Conservation (phyloP, 2,113 vertebrate genomes). For the Alethe diademata region DNA sequence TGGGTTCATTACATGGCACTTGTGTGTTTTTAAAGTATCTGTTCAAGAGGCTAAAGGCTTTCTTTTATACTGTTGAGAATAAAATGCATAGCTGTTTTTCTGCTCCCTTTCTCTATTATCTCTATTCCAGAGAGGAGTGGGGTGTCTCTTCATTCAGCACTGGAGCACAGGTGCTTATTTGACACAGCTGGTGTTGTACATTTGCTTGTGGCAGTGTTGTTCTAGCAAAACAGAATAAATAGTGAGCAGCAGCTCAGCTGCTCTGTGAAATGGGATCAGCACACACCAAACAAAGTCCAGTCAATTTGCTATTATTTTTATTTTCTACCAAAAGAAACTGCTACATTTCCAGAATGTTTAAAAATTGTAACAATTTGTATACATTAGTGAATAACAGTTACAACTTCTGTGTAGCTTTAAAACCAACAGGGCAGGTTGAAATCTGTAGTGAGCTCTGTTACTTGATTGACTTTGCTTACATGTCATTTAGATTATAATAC, state of each 20-base stretch:
- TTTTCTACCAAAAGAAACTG: constrained; percentile 48
- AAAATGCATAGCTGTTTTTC: accelerated
- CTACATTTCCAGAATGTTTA: constrained; percentile 32
- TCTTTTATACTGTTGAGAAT: not conserved
- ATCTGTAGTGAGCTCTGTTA: not conserved
- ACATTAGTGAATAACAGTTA: not conserved
- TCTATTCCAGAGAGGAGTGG: accelerated
- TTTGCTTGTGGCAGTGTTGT: not conserved
- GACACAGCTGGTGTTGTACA: not conserved
- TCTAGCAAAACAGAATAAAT: accelerated
- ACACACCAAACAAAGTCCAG: not conserved
- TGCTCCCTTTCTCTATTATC: not conserved
- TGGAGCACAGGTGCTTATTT: not conserved
- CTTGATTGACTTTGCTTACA: not conserved
- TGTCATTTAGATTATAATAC: not conserved
- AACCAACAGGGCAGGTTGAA: not conserved
- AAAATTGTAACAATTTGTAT: constrained; percentile 1
- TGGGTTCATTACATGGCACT: not conserved
- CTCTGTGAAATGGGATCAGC: accelerated
- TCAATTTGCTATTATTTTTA: constrained; percentile 1
- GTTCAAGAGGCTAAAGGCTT: not conserved
- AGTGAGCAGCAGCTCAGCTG: not conserved
- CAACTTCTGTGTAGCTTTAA: constrained; percentile 4
- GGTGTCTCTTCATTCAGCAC: not conserved
- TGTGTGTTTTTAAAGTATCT: not conserved